Percentiles rank a stretch among this genome's conserved stretches.
phyloP scores from a whole-genome alignment of 2,888 invertebrate genomes.

The Panzeria rudis region DNA sequence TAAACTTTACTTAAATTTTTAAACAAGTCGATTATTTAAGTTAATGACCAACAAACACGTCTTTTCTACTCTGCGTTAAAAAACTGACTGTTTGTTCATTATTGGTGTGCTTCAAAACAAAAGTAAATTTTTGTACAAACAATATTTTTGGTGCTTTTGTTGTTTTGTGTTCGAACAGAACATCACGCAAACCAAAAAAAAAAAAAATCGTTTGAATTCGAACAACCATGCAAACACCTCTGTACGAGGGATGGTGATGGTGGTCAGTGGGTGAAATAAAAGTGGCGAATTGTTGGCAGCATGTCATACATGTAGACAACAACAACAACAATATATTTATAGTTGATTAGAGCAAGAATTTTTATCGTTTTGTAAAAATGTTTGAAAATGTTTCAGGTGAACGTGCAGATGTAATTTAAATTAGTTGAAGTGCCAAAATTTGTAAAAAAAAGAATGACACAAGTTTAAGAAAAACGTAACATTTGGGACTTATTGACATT shows the following conservation, averaged over 20 bases:
- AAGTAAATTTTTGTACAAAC: conserved; percentile 64
- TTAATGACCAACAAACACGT: conserved; percentile 42
- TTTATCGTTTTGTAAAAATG: conserved; percentile 6
- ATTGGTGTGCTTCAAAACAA: conserved; percentile 56
- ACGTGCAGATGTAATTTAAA: conserved; percentile 14
- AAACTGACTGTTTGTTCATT: conserved; percentile 66
- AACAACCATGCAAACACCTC: conserved; percentile 38
- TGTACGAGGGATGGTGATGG: conserved; percentile 34
- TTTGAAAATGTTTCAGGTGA: conserved; percentile 24
- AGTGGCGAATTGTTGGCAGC: conserved; percentile 43
- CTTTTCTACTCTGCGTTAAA: conserved; percentile 62
- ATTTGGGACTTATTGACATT: background rate
- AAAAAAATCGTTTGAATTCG: conserved; percentile 32
- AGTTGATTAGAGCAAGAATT: conserved; percentile 22
- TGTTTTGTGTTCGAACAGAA: conserved; percentile 46
- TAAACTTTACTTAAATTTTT: conserved; percentile 20
- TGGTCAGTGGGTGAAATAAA: conserved; percentile 30
- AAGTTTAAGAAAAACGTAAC: background rate
- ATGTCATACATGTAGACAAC: conserved; percentile 4
- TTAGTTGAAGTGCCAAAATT: conserved; percentile 29
- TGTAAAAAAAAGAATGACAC: background rate
- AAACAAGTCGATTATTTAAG: background rate
- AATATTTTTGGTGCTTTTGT: conserved; percentile 52
- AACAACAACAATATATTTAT: background rate
- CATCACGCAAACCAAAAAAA: conserved; percentile 38